phyloP scores from a whole-genome alignment of 2,113 vertebrate genomes.

The Chionomys nivalis region DNA sequence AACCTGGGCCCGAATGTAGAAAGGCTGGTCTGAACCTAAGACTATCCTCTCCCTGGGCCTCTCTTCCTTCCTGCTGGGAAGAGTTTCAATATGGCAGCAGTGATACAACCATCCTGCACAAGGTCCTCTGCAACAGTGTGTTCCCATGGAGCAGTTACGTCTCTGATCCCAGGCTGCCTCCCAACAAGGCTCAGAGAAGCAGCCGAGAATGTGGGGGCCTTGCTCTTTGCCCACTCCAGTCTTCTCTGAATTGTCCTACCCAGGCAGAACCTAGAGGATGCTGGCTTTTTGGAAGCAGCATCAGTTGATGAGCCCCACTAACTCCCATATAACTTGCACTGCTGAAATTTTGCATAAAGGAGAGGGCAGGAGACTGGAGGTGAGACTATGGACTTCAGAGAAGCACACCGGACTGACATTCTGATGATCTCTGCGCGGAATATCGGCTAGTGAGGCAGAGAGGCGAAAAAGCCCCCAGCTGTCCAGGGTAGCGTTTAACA shows the following conservation, averaged over 20 bases:
- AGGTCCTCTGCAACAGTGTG: too few species aligned
- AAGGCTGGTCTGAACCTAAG: background rate
- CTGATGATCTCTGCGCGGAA: background rate
- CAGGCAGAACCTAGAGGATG: background rate
- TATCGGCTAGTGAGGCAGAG: too few species aligned
- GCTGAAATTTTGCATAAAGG: fast-evolving
- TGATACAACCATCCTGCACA: background rate
- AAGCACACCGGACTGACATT: background rate
- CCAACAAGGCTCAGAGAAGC: background rate
- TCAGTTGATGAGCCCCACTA: too few species aligned
- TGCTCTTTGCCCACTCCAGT: background rate
- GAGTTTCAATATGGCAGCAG: background rate
- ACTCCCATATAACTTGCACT: background rate
- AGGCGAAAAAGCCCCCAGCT: background rate
- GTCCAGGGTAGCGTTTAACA: background rate
- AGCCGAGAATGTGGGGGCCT: background rate
- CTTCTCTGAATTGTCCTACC: background rate
- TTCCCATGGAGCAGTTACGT: background rate
- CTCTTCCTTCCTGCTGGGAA: background rate
- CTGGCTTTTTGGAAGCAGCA: background rate
- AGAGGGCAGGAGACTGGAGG: background rate
- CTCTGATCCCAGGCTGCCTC: background rate
- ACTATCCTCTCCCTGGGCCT: background rate
- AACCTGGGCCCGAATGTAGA: background rate
- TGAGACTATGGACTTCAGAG: background rate